These are phyloP conservation scores for Cheilosia grossa DNA, from an alignment of 2,888 invertebrate species.

Conservation along the genomic window DNA sequence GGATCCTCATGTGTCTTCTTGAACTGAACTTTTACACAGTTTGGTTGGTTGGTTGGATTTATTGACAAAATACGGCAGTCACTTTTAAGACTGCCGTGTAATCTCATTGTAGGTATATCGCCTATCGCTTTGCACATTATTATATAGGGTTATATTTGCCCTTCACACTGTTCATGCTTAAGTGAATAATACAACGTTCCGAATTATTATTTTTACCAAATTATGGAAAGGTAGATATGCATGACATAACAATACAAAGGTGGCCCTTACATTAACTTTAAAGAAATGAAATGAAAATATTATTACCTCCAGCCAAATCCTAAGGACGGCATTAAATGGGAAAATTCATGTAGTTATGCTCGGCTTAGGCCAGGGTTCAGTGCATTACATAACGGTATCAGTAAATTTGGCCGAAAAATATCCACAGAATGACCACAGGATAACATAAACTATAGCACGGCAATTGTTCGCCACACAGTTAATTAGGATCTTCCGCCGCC, in stretches of 20 bases:
- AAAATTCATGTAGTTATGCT: conserved; percentile 11
- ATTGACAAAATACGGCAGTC: no score
- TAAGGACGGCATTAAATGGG: background rate
- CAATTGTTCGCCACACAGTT: conserved; percentile 62
- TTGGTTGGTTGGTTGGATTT: no score
- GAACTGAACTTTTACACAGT: no score
- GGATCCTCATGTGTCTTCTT: no score
- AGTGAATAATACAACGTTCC: background rate
- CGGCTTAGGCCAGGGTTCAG: conserved; percentile 32
- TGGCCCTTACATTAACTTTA: background rate
- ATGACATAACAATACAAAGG: background rate
- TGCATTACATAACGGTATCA: conserved; percentile 52
- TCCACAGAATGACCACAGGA: conserved; percentile 52
- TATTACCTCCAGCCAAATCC: conserved; percentile 11
- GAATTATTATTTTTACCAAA: background rate
- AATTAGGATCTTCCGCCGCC: conserved; percentile 60
- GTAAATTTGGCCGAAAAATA: conserved; percentile 51
- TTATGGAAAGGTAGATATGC: background rate
- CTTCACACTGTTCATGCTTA: no score
- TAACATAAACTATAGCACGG: conserved; percentile 64
- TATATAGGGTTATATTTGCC: no score
- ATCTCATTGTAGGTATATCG: no score
- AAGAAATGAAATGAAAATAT: conserved; percentile 51
- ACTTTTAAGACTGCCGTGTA: no score
- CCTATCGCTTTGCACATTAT: no score